A percentile compares a stretch with the other conserved stretches of the same genome.
These are phyloP conservation scores for Caranx melampygus DNA, from an alignment of 2,113 vertebrate species.

Conservation along the genomic window DNA sequence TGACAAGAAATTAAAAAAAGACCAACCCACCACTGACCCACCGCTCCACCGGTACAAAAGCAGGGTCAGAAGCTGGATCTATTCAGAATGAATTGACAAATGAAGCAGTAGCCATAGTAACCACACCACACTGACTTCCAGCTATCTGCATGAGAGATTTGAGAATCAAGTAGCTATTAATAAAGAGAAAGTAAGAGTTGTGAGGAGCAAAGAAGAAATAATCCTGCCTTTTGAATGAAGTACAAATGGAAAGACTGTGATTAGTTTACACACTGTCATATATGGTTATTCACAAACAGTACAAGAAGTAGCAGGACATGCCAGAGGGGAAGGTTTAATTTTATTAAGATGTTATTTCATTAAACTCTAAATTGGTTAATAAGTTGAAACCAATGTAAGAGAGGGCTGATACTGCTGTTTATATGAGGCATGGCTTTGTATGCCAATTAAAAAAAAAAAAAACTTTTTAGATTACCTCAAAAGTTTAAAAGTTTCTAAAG, in stretches of 20 bases:
- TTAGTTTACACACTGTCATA: too few relatives aligned
- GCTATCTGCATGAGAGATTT: constrained; percentile 33
- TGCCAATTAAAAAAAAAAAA: too few relatives aligned
- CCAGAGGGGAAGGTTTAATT: not conserved
- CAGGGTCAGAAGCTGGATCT: constrained; percentile 28
- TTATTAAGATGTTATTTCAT: not conserved
- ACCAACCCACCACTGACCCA: constrained; percentile 7
- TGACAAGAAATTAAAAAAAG: constrained; percentile 16
- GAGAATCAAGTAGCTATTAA: constrained; percentile 35
- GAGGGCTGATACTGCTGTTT: not conserved
- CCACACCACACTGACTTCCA: constrained; percentile 28
- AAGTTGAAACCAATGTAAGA: not conserved
- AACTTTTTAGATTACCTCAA: too few relatives aligned
- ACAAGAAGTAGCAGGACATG: not conserved
- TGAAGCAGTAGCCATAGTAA: constrained; percentile 50
- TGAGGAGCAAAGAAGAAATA: not conserved
- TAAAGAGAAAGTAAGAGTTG: constrained; percentile 27
- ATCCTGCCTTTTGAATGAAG: not conserved
- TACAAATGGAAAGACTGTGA: not conserved
- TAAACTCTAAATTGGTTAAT: not conserved
- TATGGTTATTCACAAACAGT: not conserved
- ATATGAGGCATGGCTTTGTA: too few relatives aligned
- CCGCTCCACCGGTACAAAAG: constrained; percentile 1
- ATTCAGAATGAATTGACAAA: constrained; percentile 30
- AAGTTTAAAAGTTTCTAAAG: too few relatives aligned